Conservation (phyloP, 2,888 invertebrate species). For the Macrophya annulata region DNA sequence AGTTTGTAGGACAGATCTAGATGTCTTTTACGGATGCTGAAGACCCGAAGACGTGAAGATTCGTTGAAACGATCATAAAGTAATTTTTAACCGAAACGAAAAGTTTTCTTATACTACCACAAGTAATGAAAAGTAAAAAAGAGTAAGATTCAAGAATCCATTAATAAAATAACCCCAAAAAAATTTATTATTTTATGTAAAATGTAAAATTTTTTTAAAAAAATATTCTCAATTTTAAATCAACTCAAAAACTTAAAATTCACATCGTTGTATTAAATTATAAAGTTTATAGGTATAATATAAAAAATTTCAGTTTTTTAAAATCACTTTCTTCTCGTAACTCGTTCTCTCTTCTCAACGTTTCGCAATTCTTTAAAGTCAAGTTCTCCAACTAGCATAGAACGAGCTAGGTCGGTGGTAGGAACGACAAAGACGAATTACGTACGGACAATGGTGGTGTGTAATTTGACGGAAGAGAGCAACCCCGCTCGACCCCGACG, state of each 20-base stretch:
- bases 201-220: neutral
- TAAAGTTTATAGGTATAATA: neutral
- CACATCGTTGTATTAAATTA: too few species aligned
- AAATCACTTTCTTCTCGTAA: neutral
- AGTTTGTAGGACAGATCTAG: too few species aligned
- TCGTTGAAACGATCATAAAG: too few species aligned
- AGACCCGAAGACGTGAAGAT: too few species aligned
- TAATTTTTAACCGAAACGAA: too few species aligned
- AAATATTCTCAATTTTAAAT: neutral
- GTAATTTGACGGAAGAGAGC: conserved; percentile 55
- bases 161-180: too few species aligned
- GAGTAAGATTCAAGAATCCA: neutral
- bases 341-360: neutral
- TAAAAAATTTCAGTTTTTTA: neutral
- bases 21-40: too few species aligned
- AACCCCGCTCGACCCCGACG: conserved; percentile 23
- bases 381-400: conserved; percentile 31
- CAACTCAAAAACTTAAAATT: neutral
- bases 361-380: conserved; percentile 46
- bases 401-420: conserved; percentile 5
- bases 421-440: conserved; percentile 55
- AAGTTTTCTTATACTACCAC: too few species aligned
- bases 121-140: too few species aligned
- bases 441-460: conserved; percentile 53
- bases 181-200: neutral